phyloP scores from a whole-genome alignment of 1,140 invertebrate genomes.

The Nebria ingens region DNA sequence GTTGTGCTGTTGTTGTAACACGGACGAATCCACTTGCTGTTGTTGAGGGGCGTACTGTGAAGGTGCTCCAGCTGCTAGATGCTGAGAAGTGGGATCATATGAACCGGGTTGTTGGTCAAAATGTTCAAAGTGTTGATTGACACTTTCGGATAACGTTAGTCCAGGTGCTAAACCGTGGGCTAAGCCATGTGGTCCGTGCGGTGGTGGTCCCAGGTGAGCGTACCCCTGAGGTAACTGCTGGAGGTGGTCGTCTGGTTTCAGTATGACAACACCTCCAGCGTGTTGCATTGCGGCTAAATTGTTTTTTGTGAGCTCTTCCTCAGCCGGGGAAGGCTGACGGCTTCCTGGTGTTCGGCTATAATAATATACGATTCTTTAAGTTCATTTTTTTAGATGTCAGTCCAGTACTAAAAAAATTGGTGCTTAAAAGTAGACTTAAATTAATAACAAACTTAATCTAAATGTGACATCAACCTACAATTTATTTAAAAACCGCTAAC shows the following conservation, averaged over 20 bases:
- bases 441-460: too few relatives aligned
- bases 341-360: conserved; percentile 77
- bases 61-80: conserved; percentile 17
- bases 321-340: conserved; percentile 79
- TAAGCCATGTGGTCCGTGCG: conserved; percentile 39
- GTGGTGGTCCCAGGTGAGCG: conserved; percentile 19
- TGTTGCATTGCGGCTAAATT: conserved; percentile 41
- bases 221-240: conserved; percentile 25
- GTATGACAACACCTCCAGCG: conserved; percentile 44
- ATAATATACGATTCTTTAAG: conserved; percentile 20
- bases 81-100: neutral
- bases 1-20: conserved; percentile 36
- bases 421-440: too few relatives aligned
- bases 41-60: conserved; percentile 29
- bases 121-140: conserved; percentile 35
- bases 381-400: too few relatives aligned
- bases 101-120: conserved; percentile 26
- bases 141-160: conserved; percentile 34
- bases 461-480: too few relatives aligned
- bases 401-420: too few relatives aligned
- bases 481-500: too few relatives aligned
- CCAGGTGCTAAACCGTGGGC: conserved; percentile 30
- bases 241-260: conserved; percentile 38
- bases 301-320: conserved; percentile 64
- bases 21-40: conserved; percentile 32